Evolutionary conservation across 2,888 invertebrate species (phyloP), one percentile per base, ranked within the genome.

Genomic region (Carcina quercana): DNA sequence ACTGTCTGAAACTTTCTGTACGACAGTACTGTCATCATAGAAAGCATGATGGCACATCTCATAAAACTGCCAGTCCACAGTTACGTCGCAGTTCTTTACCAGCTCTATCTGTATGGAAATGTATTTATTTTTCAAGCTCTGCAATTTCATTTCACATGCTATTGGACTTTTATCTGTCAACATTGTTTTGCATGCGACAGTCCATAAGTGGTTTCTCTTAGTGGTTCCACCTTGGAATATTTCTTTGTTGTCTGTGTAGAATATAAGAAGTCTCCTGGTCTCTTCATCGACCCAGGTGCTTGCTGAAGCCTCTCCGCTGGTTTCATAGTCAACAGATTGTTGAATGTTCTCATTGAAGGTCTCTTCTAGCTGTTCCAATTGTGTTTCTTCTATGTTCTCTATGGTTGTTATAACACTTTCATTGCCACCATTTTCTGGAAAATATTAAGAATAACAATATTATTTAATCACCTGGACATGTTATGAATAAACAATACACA

Each of bases 161-260:
- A 50, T 41, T 0, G 67, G 59, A 15, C 52, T 59, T 50, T 72
- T 82, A 0, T 59, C 66, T 1, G 58, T 35, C 0, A 83, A 47
- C 68, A 79, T 76, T 3, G 79, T 78, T 36, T 71, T 78, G 32
- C 80, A 80, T 0, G 76, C 79, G 1, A 80, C 67, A 0, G 65
- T 55, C 83, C 82, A 83, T 3, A 82, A 45, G 37, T 78, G 69
- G 35, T 56, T 61, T 27, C 59, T 69, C 35, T 67, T 67, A 1
- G 71, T 61, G 3, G 53, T 40, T 0, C 69, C 70, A 6, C 51
- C 61, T 2, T 62, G 40, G 28, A 82, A 80, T 3, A 64, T 59
- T n/a, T 65, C 56, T 52, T 78, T 80, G 25, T 82, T 83, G 35
- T 83, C 83, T 33, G 60, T 58, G 33, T 69, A 82, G 44, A 83